These are phyloP conservation scores for Amphipoea lucens DNA, from an alignment of 2,888 invertebrate species.

Conservation along the genomic window DNA sequence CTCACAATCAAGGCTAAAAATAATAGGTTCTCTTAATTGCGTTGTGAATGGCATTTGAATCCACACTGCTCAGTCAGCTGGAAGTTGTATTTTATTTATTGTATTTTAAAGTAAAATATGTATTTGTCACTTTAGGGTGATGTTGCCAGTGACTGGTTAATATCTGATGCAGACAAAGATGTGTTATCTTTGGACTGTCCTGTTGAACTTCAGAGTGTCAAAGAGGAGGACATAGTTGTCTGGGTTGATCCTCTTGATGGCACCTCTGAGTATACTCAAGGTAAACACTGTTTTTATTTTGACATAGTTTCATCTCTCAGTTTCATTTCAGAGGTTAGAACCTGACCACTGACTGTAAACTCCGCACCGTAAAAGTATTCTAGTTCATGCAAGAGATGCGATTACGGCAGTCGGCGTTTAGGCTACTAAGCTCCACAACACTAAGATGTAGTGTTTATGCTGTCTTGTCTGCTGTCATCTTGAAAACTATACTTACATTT, in stretches of 20 bases:
- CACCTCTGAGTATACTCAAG: slow-evolving; percentile 99
- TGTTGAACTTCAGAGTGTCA: slow-evolving; percentile 90
- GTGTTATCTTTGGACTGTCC: slow-evolving; percentile 93
- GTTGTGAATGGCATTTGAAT: slow-evolving; percentile 27
- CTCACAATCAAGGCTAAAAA: slow-evolving; percentile 38
- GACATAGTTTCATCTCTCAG: background rate
- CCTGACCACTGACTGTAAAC: background rate
- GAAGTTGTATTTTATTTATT: slow-evolving; percentile 16
- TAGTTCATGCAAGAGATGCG: background rate
- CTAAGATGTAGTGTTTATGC: background rate
- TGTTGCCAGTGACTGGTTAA: slow-evolving; percentile 94
- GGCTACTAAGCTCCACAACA: background rate
- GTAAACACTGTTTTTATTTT: slow-evolving; percentile 78
- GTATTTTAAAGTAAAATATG: background rate
- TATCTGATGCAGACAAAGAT: slow-evolving; percentile 93
- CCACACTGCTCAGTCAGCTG: background rate
- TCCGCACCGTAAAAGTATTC: background rate
- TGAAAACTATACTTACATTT: background rate
- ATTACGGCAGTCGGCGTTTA: background rate
- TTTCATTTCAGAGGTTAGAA: background rate
- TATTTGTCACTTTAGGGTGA: slow-evolving; percentile 71
- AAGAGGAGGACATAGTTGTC: slow-evolving; percentile 96
- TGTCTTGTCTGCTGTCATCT: background rate
- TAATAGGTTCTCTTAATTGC: slow-evolving; percentile 14
- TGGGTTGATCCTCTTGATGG: slow-evolving; percentile 99